Evolutionary conservation across 2,113 vertebrate species (phyloP).

Genomic region (Crotalus horridus): DNA sequence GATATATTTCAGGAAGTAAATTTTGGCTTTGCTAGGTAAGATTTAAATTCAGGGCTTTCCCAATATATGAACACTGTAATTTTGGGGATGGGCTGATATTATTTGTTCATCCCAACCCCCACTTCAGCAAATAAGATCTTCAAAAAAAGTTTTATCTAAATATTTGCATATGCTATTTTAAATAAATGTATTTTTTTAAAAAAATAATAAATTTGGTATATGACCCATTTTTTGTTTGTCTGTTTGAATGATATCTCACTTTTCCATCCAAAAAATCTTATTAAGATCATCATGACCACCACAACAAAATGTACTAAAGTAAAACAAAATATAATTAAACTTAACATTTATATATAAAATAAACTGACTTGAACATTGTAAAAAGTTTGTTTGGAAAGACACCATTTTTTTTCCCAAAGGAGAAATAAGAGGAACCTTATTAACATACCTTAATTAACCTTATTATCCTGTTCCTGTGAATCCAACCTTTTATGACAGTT

Average conservation of each 20-base stretch:
- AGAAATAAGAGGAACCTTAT: background rate
- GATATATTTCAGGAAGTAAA: background rate
- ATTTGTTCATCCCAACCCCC: background rate
- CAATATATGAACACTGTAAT: background rate
- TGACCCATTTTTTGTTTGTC: background rate
- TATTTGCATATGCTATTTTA: background rate
- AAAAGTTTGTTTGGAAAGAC: background rate
- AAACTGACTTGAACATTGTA: background rate
- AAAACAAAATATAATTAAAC: background rate
- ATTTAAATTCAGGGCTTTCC: background rate
- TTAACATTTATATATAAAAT: background rate
- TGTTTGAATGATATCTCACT: background rate
- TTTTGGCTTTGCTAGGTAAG: background rate
- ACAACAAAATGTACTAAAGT: background rate
- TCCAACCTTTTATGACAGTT: background rate
- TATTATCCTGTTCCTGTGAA: background rate
- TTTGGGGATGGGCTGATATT: background rate
- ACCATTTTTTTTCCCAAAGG: background rate
- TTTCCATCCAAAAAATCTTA: background rate
- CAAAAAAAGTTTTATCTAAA: background rate
- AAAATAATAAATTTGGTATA: background rate
- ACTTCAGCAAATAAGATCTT: background rate
- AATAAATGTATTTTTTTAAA: background rate
- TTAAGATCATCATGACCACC: background rate
- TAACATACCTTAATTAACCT: background rate